Conservation (phyloP, 2,888 invertebrate species). For the Autographa pulchrina region DNA sequence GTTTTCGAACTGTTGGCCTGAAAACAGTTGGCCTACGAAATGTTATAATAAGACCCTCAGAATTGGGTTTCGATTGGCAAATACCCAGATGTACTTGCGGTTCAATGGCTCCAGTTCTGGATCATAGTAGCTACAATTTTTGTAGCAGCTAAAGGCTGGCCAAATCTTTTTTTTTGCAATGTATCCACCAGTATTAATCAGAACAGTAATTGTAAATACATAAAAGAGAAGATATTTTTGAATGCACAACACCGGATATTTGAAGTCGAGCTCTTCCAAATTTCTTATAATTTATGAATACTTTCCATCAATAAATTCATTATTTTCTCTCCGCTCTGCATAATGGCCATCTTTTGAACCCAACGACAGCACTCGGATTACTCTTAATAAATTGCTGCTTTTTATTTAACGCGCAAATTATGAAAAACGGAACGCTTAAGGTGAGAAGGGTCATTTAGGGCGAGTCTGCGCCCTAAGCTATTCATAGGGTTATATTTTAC, state of each 20-base stretch:
- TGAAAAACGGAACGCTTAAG: slow-evolving; percentile 61
- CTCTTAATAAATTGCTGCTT: slow-evolving; percentile 63
- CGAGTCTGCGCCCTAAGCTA: slow-evolving; percentile 30
- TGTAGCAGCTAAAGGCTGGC: neutral
- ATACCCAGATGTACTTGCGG: slow-evolving; percentile 35
- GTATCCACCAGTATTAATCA: no score
- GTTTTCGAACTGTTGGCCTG: slow-evolving; percentile 46
- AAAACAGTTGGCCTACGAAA: slow-evolving; percentile 39
- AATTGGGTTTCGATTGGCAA: slow-evolving; percentile 47
- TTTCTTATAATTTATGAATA: slow-evolving; percentile 13
- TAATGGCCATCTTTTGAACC: slow-evolving; percentile 61
- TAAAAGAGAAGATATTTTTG: neutral
- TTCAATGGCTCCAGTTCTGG: slow-evolving; percentile 36
- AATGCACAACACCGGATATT: slow-evolving; percentile 51
- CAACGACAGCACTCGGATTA: slow-evolving; percentile 61
- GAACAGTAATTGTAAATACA: no score
- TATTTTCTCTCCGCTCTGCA: slow-evolving; percentile 48
- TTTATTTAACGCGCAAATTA: slow-evolving; percentile 62
- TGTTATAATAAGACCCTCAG: slow-evolving; percentile 43
- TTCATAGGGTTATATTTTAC: slow-evolving; percentile 20
- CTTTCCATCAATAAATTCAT: slow-evolving; percentile 43
- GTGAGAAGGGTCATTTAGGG: slow-evolving; percentile 59
- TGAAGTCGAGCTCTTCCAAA: slow-evolving; percentile 26
- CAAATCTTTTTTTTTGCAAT: neutral
- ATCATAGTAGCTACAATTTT: neutral